Conservation (phyloP, 2,113 vertebrate species). For the Porphyrio hochstetteri region DNA sequence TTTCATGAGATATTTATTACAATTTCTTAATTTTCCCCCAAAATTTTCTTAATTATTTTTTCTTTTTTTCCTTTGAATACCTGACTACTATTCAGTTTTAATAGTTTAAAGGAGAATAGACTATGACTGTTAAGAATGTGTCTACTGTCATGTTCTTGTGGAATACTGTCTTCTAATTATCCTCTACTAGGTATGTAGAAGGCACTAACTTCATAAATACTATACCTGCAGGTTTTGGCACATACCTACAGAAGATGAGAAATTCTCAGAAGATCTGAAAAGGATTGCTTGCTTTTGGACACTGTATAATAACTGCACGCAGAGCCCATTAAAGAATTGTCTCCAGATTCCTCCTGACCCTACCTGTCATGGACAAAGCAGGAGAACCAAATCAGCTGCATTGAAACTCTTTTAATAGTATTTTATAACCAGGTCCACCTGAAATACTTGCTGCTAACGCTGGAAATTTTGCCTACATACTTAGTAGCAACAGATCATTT, state of each 20-base stretch:
- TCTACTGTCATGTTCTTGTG: neutral
- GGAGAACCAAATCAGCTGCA: neutral
- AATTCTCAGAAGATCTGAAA: neutral
- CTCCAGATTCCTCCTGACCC: neutral
- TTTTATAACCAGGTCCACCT: neutral
- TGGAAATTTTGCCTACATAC: neutral
- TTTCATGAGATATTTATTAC: neutral
- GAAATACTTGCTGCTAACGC: neutral
- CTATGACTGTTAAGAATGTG: neutral
- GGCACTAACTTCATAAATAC: neutral
- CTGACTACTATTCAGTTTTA: neutral
- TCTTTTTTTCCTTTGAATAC: neutral
- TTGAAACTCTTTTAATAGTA: neutral
- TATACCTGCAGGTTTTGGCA: neutral
- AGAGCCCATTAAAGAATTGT: neutral
- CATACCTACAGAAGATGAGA: neutral
- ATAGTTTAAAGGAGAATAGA: neutral
- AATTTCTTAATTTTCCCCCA: neutral
- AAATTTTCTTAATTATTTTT: neutral
- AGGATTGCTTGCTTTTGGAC: neutral
- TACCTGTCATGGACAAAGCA: neutral
- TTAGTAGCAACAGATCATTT: neutral
- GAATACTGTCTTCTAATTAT: neutral
- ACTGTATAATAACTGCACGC: neutral
- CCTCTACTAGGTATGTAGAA: neutral